Evolutionary conservation across 2,888 invertebrate genomes (phyloP).

Genomic region (Periphyllus acericola): DNA sequence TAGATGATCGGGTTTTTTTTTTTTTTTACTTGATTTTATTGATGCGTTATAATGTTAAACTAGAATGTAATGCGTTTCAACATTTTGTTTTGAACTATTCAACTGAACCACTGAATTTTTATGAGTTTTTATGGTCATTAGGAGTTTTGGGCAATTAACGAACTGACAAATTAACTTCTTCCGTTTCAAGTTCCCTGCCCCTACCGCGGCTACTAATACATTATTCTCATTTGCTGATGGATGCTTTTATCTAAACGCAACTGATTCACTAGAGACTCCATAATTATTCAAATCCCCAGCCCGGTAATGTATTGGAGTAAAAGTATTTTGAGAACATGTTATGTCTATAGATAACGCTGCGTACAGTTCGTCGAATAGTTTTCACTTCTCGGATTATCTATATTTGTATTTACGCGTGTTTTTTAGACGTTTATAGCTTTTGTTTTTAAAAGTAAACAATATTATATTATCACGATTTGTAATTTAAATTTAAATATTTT

Average conservation of each 20-base stretch:
- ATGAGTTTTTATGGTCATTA: background rate
- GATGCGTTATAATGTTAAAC: background rate
- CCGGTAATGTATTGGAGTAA: background rate
- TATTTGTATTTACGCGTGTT: background rate
- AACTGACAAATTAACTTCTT: slow-evolving; percentile 2
- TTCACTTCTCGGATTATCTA: no score
- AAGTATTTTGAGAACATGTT: background rate
- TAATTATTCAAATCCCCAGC: background rate
- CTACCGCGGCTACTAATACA: background rate
- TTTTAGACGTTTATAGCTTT: no score
- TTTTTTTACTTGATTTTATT: background rate
- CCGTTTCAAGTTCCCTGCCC: background rate
- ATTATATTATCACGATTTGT: no score
- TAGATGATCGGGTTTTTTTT: background rate
- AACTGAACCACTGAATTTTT: background rate
- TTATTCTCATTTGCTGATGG: background rate
- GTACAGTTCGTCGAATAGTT: no score
- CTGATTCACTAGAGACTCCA: background rate
- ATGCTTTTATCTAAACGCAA: background rate
- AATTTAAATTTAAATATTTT: no score
- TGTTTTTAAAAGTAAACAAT: no score
- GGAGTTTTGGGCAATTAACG: background rate
- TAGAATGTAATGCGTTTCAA: slow-evolving; percentile 1
- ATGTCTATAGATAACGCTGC: no score
- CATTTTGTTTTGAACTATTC: background rate